A percentile compares a stretch with the other conserved stretches of the same genome.
phyloP scores from a whole-genome alignment of 2,797 vertebrate species.

The Gouania willdenowi region DNA sequence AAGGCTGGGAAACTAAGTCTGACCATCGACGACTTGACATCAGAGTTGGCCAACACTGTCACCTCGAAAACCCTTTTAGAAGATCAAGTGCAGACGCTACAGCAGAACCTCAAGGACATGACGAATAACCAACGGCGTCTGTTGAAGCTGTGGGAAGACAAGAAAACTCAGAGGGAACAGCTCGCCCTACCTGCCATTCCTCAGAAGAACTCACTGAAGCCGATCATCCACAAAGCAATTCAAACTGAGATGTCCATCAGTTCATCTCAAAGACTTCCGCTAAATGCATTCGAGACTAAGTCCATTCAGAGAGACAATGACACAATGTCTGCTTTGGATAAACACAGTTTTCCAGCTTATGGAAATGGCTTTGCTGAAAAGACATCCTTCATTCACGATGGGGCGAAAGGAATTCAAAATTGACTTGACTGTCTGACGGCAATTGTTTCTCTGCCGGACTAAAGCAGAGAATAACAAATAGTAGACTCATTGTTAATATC shows the following conservation, averaged over 20 bases:
- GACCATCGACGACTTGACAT: conserved; percentile 72
- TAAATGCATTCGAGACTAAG: conserved; percentile 66
- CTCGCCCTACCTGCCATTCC: conserved; percentile 68
- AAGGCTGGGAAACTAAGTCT: conserved; percentile 69
- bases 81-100: conserved; percentile 73
- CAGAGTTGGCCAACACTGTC: conserved; percentile 72
- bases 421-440: conserved; percentile 8
- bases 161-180: conserved; percentile 73
- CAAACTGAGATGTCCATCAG: conserved; percentile 78
- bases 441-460: background rate
- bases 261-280: conserved; percentile 67
- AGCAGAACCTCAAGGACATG: conserved; percentile 82
- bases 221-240: conserved; percentile 50
- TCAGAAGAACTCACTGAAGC: conserved; percentile 59
- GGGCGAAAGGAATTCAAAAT: conserved; percentile 58
- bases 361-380: conserved; percentile 63
- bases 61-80: conserved; percentile 77
- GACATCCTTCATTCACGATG: conserved; percentile 53
- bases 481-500: background rate
- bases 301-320: conserved; percentile 47
- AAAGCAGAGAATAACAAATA: background rate
- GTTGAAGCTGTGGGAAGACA: conserved; percentile 80
- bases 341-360: conserved; percentile 57
- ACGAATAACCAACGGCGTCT: conserved; percentile 77
- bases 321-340: conserved; percentile 59